phyloP scores from a whole-genome alignment of 2,113 vertebrate species.

The Marmota flaviventris region DNA sequence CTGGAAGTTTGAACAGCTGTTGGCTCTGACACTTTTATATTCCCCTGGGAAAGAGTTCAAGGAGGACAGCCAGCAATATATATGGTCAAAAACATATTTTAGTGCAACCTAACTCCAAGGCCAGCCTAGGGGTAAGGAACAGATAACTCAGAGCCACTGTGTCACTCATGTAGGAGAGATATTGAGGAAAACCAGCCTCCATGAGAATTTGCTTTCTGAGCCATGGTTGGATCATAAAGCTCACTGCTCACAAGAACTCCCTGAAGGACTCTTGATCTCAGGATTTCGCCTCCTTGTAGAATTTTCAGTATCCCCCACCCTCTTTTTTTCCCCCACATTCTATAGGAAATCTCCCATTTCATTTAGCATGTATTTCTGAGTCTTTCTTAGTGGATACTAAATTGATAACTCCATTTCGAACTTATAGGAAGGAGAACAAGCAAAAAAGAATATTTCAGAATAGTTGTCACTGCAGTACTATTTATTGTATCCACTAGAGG shows the following conservation, averaged over 20 bases:
- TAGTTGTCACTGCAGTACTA: slow-evolving; percentile 46
- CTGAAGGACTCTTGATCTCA: not conserved
- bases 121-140: not conserved
- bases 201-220: not conserved
- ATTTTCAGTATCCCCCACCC: not conserved
- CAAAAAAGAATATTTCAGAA: slow-evolving; percentile 72
- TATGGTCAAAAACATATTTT: not conserved
- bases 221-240: not conserved
- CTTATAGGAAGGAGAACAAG: slow-evolving; percentile 61
- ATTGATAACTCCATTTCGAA: slow-evolving; percentile 55
- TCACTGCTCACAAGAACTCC: not conserved
- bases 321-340: not conserved
- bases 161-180: not conserved
- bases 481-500: slow-evolving; percentile 70
- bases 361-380: slow-evolving; percentile 1
- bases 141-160: not conserved
- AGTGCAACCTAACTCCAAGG: not conserved
- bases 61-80: not conserved
- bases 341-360: slow-evolving; percentile 47
- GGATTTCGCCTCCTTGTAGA: not conserved
- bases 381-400: slow-evolving; percentile 1
- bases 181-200: not conserved
- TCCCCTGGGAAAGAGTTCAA: not conserved
- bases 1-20: slow-evolving; percentile 38
- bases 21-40: not conserved